Evolutionary conservation across 2,113 vertebrate species (phyloP).

Genomic region (Hippotragus niger): DNA sequence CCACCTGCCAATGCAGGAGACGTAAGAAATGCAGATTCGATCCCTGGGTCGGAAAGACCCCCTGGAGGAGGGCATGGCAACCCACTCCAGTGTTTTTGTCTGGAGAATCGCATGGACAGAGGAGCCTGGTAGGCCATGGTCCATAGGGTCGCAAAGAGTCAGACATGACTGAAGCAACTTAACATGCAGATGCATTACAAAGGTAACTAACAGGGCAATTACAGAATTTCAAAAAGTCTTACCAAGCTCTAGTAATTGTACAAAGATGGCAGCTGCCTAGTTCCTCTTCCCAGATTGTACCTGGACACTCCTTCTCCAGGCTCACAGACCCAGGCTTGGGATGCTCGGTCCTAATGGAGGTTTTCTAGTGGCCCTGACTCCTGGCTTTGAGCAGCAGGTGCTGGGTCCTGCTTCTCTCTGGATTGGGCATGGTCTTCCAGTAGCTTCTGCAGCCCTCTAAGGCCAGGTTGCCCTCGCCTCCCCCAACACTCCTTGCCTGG

Average conservation of each 20-base stretch:
- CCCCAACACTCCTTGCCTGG: neutral
- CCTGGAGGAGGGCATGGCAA: neutral
- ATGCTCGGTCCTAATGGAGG: rapidly evolving
- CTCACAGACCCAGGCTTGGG: neutral
- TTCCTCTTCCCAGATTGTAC: neutral
- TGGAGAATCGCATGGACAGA: neutral
- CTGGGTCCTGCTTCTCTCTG: neutral
- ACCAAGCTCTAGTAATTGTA: neutral
- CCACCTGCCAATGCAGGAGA: neutral
- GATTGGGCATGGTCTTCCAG: neutral
- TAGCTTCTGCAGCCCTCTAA: neutral
- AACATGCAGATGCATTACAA: neutral
- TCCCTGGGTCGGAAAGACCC: neutral
- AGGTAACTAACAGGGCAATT: neutral
- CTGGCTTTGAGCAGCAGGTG: neutral
- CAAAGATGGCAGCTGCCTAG: neutral
- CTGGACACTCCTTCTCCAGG: neutral
- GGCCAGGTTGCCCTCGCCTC: neutral
- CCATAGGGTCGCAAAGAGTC: neutral
- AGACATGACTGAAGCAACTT: neutral
- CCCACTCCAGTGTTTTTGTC: neutral
- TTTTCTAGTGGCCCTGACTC: neutral
- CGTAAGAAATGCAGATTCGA: neutral
- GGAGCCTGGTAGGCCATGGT: neutral
- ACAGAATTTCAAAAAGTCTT: neutral